Evolutionary conservation across 2,797 vertebrate species (phyloP).

Genomic region (Psittacula derbiana): DNA sequence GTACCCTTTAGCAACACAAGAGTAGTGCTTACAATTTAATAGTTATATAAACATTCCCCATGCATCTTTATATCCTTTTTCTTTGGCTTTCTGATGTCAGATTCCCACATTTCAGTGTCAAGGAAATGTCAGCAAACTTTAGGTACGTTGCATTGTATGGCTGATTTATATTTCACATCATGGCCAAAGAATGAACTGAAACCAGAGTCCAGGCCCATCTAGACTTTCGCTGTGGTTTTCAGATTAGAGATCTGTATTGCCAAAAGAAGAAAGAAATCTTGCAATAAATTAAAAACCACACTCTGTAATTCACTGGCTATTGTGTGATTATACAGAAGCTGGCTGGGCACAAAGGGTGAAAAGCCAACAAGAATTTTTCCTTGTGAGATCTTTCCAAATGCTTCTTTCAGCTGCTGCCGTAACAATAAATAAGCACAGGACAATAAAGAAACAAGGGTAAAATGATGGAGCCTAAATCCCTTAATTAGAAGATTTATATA

Average conservation of each 20-base stretch:
- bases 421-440: conserved; percentile 7
- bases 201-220: conserved; percentile 19
- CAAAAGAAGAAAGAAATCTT: not conserved
- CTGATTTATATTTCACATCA: not conserved
- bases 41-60: not conserved
- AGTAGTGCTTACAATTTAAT: not conserved
- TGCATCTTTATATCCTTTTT: not conserved
- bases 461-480: not conserved
- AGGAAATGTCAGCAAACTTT: not conserved
- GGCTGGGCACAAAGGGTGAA: not conserved
- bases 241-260: not conserved
- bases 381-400: conserved; percentile 38
- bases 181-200: conserved; percentile 36
- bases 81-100: not conserved
- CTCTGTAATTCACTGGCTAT: conserved; percentile 36
- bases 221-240: not conserved
- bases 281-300: not conserved
- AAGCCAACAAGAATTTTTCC: conserved; percentile 11
- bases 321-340: conserved; percentile 46
- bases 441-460: not conserved
- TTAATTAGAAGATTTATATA: not conserved
- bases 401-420: conserved; percentile 36
- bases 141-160: not conserved
- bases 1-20: not conserved
- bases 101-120: not conserved